Evolutionary conservation across 2,113 vertebrate species (phyloP), one percentile per base, ranked within the genome.

Genomic region (Thamnaconus septentrionalis): DNA sequence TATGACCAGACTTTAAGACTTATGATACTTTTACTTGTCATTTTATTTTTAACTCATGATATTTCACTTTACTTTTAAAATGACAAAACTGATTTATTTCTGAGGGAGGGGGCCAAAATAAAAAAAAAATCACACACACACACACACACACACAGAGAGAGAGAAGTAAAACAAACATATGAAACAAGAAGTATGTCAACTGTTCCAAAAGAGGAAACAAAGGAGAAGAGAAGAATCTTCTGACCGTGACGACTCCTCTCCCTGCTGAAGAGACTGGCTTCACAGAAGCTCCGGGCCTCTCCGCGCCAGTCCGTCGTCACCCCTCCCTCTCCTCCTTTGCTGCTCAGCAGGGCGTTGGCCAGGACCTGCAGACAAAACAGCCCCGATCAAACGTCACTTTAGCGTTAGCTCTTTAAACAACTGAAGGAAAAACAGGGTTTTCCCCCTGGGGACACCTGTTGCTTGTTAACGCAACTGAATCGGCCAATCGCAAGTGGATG

Each of bases 261-360:
- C 76, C 90, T 93, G 78, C 89, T 90, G 72, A 96, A 93, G 46
- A 91, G 87, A 79, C 95, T 96, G 48, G 94, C 95, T 79, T 97
- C 95, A 63, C 97, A 99, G 90, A 94, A 92, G 59, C 84, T 90
- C 7, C 93, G 90, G 48, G 92, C 93, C 51, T 90, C 93, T 87
- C 74, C 90, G 89, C 64, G 90, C 88, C 56, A 92, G 68, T 8
- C 90, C 73, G 6, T 88, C 84, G 66, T 56, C 57, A 51, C 56
- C 2, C 89, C 93, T 56, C 89, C 83, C 9, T 93, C 93, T 52
- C 88, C 88, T 57, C 94, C 94, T 0, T 93, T 89, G 11, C 87
- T 87, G 18, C 93, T 95, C 41, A 99, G 90, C 69, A 99, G 88
- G 0, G 92, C 89, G 56, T 89, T 89, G 0, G 92, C 92, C 72